Base-by-base conservation (phyloP, 1,140 invertebrate genomes). In the Drosophila orena region DNA sequence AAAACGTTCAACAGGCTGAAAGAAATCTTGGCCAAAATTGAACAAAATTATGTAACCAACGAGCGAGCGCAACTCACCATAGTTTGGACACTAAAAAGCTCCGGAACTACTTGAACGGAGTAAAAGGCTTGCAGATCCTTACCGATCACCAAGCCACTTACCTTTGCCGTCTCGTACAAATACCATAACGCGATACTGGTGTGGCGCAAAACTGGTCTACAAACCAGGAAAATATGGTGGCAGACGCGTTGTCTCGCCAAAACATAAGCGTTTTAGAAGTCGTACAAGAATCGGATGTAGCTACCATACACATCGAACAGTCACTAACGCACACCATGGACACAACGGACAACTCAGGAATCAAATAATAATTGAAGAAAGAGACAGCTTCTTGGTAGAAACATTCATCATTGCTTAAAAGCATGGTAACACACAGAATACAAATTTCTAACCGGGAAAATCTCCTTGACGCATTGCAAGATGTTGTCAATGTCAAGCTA, bases 321-420 rank as follows among this genome's bases (percentile, higher is more conserved):
- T n/a, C n/a, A n/a, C n/a, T 24, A 24, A 24, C 24, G 3, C 44
- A 44, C 27, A 57, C 42, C 5, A 57, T 35, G 2, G 38, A 42
- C 5, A 20, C 54, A 12, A 43, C 24, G 0, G 54, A 55, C 22
- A 55, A 40, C 10, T 43, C 24, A 12, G 27, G 1, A 56, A 20
- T 20, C 54, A 44, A 30, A 56, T 56, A 34, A 43, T 30, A 34
- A 34, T 56, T 20, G 54, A 58, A 2, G 43, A 58, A 3, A 17
- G 17, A 22, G 35, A 58, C 11, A 24, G 43, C 1, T 47, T 5
- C 2, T 56, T n/a, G 3, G n/a, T 17, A 17, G 15, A 20, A 3
- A 44, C 27, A 8, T 44, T 20, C 22, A 56, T 56, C 6, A n/a
- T n/a, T 56, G 17, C 47, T 58, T 24, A 24, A 24, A 24, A 24